These are phyloP conservation scores for Saguinus imperator DNA, from an alignment of 2,113 vertebrate species.

Conservation along the genomic window DNA sequence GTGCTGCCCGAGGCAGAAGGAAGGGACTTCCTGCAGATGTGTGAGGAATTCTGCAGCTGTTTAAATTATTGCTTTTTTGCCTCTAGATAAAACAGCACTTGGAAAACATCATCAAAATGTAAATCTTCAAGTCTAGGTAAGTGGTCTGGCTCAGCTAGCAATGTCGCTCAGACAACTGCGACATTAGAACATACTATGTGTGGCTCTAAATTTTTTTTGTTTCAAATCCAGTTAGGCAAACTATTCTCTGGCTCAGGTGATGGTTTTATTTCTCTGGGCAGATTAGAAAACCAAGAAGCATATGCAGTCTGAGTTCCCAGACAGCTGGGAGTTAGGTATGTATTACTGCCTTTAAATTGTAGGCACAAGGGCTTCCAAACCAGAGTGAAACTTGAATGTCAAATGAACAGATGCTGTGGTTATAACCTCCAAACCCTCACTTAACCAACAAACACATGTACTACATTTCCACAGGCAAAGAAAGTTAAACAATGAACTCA, in stretches of 20 bases:
- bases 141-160: conserved; percentile 54
- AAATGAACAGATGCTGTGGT: conserved; percentile 64
- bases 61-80: background rate
- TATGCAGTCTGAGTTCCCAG: conserved; percentile 53
- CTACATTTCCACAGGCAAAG: conserved; percentile 62
- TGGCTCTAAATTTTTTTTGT: conserved; percentile 4
- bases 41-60: conserved; percentile 47
- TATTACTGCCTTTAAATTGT: conserved; percentile 54
- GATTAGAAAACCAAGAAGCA: conserved; percentile 69
- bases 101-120: conserved; percentile 71
- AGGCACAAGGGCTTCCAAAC: conserved; percentile 50
- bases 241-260: conserved; percentile 67
- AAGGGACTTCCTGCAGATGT: conserved; percentile 29
- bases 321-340: conserved; percentile 58
- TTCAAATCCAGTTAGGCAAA: conserved; percentile 72
- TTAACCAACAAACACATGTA: conserved; percentile 64
- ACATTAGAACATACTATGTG: conserved; percentile 52
- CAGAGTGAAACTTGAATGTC: conserved; percentile 55
- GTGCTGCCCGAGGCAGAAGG: background rate
- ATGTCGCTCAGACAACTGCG: conserved; percentile 49
- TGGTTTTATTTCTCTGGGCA: conserved; percentile 68
- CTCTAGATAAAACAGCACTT: conserved; percentile 43
- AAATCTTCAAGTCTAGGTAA: conserved; percentile 68
- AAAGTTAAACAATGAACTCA: conserved; percentile 64
- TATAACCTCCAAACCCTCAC: conserved; percentile 38